Conservation (phyloP, 53 echinoderm and acorn worm genomes). For the Patiria pectinifera region DNA sequence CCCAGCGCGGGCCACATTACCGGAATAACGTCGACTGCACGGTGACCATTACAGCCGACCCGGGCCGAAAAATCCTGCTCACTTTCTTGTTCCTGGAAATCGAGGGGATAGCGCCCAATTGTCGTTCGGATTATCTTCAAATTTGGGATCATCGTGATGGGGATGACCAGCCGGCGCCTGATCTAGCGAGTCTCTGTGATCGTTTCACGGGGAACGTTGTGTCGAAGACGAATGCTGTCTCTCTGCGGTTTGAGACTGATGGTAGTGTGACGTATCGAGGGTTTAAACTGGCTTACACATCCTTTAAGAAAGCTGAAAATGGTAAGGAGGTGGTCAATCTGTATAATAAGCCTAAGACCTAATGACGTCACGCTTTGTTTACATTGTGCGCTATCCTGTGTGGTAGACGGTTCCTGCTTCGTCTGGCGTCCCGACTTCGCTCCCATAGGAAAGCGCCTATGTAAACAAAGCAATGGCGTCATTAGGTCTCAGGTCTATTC, state of each 20-base stretch:
- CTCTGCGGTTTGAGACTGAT: conserved; percentile 14
- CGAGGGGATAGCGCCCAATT: not conserved
- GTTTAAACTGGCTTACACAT: not conserved
- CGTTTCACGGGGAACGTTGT: not conserved
- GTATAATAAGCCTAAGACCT: no score
- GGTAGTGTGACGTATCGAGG: not conserved
- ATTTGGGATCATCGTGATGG: conserved; percentile 14
- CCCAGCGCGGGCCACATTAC: not conserved
- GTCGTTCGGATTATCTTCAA: not conserved
- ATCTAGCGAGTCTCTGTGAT: not conserved
- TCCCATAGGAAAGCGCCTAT: no score
- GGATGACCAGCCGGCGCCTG: not conserved
- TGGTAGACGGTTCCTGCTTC: no score
- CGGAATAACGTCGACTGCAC: conserved; percentile 67
- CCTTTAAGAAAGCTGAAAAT: not conserved
- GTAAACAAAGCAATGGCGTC: no score
- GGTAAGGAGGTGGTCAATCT: no score
- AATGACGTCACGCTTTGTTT: no score
- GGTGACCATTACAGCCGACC: conserved; percentile 59
- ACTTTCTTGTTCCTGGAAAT: not conserved
- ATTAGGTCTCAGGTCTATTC: no score
- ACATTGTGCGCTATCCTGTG: no score
- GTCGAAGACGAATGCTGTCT: not conserved
- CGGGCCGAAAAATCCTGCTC: conserved; percentile 48
- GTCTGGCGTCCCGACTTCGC: no score